Percentiles rank a stretch among this genome's conserved stretches.
phyloP scores from a whole-genome alignment of 2,888 invertebrate species.

The Cantharis rustica region DNA sequence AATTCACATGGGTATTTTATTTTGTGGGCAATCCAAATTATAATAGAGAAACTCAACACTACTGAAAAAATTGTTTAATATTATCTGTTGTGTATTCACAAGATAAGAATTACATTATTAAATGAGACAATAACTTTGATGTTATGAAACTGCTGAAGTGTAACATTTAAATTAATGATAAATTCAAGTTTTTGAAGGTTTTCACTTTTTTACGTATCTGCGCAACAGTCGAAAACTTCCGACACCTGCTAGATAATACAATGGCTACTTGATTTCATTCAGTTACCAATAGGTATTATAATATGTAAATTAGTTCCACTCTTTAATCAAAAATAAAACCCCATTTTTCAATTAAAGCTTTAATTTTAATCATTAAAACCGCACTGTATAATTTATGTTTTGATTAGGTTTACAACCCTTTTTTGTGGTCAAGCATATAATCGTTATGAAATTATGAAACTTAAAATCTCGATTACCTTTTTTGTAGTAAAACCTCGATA shows the following conservation, averaged over 20 bases:
- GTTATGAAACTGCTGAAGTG: slow-evolving; percentile 2
- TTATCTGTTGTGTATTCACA: not conserved
- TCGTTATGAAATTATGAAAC: not conserved
- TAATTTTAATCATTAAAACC: slow-evolving; percentile 2
- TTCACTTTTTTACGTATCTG: not conserved
- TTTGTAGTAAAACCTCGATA: not conserved
- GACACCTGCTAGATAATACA: slow-evolving; percentile 4
- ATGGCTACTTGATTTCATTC: slow-evolving; percentile 3
- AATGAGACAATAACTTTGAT: not conserved
- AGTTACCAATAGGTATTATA: not conserved
- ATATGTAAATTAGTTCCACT: slow-evolving; percentile 3
- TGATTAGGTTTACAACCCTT: not conserved
- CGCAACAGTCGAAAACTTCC: not conserved
- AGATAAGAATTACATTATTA: not conserved
- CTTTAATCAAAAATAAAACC: slow-evolving; percentile 2
- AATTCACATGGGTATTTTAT: not conserved
- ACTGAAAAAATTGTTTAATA: not conserved
- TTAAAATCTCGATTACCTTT: not conserved
- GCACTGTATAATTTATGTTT: slow-evolving; percentile 1
- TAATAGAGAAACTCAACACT: not conserved
- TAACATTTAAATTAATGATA: slow-evolving; percentile 3
- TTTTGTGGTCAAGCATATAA: not conserved
- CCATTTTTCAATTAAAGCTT: slow-evolving; percentile 3
- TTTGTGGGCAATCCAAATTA: not conserved
- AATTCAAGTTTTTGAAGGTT: slow-evolving; percentile 4